Base-by-base conservation (phyloP, 1,140 invertebrate genomes). In the Leptopilina clavipes region DNA sequence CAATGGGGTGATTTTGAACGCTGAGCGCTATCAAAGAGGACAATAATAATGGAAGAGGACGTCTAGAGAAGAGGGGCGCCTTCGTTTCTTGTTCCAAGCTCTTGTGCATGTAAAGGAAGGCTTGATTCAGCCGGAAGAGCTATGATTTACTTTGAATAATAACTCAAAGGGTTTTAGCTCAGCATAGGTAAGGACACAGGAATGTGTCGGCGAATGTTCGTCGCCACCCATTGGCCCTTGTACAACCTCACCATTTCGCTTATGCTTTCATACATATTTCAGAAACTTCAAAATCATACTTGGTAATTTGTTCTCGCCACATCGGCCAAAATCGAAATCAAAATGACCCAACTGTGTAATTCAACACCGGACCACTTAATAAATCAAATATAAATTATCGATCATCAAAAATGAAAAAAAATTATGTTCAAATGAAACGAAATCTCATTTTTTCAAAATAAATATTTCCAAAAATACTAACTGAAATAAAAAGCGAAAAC, bases 61-160 rank as follows among this genome's bases (percentile, higher is more conserved):
- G 48, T 52, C 48, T n/a, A 52, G 48, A 52, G n/a, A n/a, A 52
- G 48, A 17, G 48, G 48, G 48, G 2, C 48, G 48, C 65, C 73
- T 79, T 72, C 71, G 70, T 79, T 79, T 75, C 76, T 76, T 76
- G 79, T 81, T 81, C 70, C 75, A 12, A 75, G 75, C 80, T 85
- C 79, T 81, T 79, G 80, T 81, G 84, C 84, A 84, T 85, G 84
- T 87, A 85, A 81, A 85, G 84, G 83, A 84, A 83, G 85, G 84
- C 84, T 86, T 86, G 86, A 86, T 86, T 79, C 81, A 72, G 77
- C 75, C 81, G 79, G 72, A 77, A 79, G 81, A 76, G 76, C 82
- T 86, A 81, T 87, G 86, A 89, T 89, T 89, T 85, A 86, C 86
- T 86, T 87, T 88, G 86, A 89, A 89, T 88, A 88, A 88, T 88